Conservation (phyloP, 1,140 invertebrate species). For the Pseudoatta argentina region DNA sequence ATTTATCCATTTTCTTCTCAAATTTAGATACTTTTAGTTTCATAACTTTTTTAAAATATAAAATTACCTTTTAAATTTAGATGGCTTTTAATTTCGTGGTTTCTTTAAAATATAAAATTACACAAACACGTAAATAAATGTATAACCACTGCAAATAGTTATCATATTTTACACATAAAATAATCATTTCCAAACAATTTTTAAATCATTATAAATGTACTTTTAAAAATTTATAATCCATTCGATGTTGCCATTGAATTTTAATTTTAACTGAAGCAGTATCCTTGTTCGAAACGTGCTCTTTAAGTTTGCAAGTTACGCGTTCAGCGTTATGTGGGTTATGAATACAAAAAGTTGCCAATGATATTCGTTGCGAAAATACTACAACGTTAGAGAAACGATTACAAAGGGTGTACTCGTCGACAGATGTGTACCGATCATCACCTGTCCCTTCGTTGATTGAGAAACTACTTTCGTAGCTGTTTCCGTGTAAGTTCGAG, state of each 20-base stretch:
- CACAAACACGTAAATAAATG: neutral
- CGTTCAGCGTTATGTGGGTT: conserved; percentile 9
- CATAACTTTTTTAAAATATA: conserved; percentile 1
- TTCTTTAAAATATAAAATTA: conserved; percentile 8
- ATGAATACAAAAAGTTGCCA: conserved; percentile 15
- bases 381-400: neutral
- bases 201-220: neutral
- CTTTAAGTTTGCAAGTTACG: neutral
- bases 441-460: conserved; percentile 14
- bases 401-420: neutral
- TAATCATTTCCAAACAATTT: neutral
- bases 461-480: conserved; percentile 27
- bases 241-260: neutral
- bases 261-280: neutral
- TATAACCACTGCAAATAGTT: neutral
- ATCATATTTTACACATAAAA: neutral
- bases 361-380: conserved; percentile 23
- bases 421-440: conserved; percentile 31
- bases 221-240: neutral
- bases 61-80: conserved; percentile 7
- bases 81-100: neutral
- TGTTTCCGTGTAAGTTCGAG: neutral
- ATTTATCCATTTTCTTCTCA: neutral
- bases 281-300: neutral
- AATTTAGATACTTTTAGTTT: neutral